These are phyloP conservation scores for Onthophagus taurus DNA, from an alignment of 1,140 invertebrate species.

Conservation along the genomic window DNA sequence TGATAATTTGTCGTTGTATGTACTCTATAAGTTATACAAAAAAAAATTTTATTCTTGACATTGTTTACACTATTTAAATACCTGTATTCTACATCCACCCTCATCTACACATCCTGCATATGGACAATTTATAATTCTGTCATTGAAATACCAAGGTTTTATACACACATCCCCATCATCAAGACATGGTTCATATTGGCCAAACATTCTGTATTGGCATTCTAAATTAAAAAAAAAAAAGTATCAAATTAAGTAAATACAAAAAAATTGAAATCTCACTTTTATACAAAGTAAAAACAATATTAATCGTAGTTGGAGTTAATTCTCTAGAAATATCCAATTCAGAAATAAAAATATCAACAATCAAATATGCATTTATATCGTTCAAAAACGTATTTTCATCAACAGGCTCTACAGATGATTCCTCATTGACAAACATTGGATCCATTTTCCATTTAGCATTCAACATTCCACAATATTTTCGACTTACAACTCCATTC, in stretches of 20 bases:
- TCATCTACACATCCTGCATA: conserved; percentile 11
- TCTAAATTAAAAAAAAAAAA: too few relatives aligned
- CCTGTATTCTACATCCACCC: conserved; percentile 6
- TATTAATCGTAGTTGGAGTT: conserved; percentile 8
- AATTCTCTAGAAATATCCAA: too few relatives aligned
- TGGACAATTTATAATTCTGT: conserved; percentile 12
- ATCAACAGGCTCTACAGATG: background rate
- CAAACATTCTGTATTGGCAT: too few relatives aligned
- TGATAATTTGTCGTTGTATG: conserved; percentile 2
- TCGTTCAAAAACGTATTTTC: conserved; percentile 3
- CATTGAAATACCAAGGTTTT: conserved; percentile 5
- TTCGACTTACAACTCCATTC: background rate
- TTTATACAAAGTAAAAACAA: conserved; percentile 15
- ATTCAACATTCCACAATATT: conserved; percentile 10
- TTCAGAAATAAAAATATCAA: conserved; percentile 13
- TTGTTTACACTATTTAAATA: too few relatives aligned
- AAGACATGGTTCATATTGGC: conserved; percentile 1
- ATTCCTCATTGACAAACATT: too few relatives aligned
- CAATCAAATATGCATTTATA: background rate
- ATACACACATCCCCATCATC: conserved; percentile 5
- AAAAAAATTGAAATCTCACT: conserved; percentile 11
- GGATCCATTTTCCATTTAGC: conserved; percentile 8
- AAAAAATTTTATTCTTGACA: too few relatives aligned
- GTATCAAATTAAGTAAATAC: background rate
- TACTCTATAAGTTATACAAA: too few relatives aligned